phyloP scores from a whole-genome alignment of 2,113 vertebrate species.

The Blennius ocellaris region DNA sequence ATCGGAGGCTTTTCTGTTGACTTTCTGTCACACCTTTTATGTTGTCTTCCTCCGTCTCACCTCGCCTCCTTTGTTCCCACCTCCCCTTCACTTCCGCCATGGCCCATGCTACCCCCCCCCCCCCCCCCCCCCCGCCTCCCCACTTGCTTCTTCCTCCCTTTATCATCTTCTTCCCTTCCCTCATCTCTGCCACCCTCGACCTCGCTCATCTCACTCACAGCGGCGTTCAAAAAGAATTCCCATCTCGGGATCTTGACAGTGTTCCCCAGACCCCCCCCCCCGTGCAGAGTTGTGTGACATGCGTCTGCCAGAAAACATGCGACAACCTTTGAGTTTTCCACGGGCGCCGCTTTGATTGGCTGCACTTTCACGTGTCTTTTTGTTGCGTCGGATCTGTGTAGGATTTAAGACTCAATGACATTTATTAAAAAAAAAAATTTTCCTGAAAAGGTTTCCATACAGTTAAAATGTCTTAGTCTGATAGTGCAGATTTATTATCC shows the following conservation, averaged over 20 bases:
- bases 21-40: conserved; percentile 12
- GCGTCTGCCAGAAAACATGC: conserved; percentile 44
- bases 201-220: conserved; percentile 19
- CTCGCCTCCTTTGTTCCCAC: conserved; percentile 1
- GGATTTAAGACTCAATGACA: not conserved
- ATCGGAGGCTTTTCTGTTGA: no score
- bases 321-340: conserved; percentile 61
- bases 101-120: not conserved
- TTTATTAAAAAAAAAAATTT: no score
- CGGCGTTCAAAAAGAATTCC: conserved; percentile 36
- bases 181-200: conserved; percentile 46
- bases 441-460: not conserved
- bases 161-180: conserved; percentile 1
- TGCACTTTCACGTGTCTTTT: conserved; percentile 25
- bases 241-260: conserved; percentile 58
- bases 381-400: conserved; percentile 35
- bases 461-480: not conserved
- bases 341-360: conserved; percentile 49
- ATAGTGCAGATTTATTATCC: not conserved
- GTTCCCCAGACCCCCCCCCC: conserved; percentile 37
- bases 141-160: conserved; percentile 24
- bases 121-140: conserved; percentile 14
- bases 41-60: conserved; percentile 14
- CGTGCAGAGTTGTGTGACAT: conserved; percentile 58
- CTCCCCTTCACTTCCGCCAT: not conserved